Evolutionary conservation across 2,888 invertebrate genomes (phyloP).

Genomic region (Torymus aiolomorphi): DNA sequence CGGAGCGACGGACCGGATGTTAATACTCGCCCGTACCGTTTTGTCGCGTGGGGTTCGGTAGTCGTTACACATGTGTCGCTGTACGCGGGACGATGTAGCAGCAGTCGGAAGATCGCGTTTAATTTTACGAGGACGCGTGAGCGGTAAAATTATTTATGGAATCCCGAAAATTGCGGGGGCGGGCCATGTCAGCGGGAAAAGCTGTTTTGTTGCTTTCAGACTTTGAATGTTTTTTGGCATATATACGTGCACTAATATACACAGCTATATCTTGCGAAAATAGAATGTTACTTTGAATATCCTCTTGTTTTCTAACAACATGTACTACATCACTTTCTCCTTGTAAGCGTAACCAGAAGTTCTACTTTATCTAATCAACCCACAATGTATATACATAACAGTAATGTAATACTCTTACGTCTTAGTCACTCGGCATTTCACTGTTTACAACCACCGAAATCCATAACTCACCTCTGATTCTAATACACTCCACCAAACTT

Average conservation of each 20-base stretch:
- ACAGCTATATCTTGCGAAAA: too few species aligned
- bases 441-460: too few species aligned
- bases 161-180: not conserved
- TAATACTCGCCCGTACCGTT: slow-evolving; percentile 62
- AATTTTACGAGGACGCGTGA: slow-evolving; percentile 37
- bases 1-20: slow-evolving; percentile 67
- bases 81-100: too few species aligned
- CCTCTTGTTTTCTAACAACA: not conserved
- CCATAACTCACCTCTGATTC: too few species aligned
- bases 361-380: not conserved
- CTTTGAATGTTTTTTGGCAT: too few species aligned
- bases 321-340: slow-evolving; percentile 4
- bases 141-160: slow-evolving; percentile 51
- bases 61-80: slow-evolving; percentile 39
- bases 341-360: not conserved
- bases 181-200: too few species aligned
- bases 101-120: slow-evolving; percentile 2
- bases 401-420: too few species aligned
- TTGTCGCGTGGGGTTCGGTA: slow-evolving; percentile 33
- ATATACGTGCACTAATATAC: too few species aligned
- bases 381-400: not conserved
- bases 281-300: too few species aligned
- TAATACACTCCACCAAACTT: too few species aligned
- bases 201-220: too few species aligned
- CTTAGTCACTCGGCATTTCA: too few species aligned